Percentiles rank a stretch among this genome's conserved stretches.
Conservation (phyloP, 2,113 vertebrate genomes). For the Chionis minor region DNA sequence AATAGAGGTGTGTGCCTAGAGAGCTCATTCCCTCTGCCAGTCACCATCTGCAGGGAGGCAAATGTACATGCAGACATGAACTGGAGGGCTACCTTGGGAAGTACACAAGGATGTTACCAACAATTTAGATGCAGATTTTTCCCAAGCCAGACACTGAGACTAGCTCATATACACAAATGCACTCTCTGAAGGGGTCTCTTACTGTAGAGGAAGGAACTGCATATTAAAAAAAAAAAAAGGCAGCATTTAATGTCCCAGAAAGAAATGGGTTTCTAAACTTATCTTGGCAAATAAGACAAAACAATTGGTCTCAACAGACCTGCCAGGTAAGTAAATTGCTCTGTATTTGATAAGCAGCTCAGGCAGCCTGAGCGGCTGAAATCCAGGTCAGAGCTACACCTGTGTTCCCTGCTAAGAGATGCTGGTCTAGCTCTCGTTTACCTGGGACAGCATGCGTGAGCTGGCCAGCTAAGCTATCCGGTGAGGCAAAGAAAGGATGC, state of each 20-base stretch:
- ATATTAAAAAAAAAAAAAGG: background rate
- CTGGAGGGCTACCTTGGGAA: background rate
- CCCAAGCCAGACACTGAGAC: background rate
- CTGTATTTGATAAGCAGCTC: background rate
- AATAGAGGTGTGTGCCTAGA: background rate
- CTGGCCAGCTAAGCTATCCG: background rate
- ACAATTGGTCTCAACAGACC: background rate
- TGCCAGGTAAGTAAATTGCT: background rate
- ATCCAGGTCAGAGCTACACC: background rate
- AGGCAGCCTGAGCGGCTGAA: background rate
- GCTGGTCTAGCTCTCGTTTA: background rate
- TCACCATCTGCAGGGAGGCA: background rate
- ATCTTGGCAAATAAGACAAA: background rate
- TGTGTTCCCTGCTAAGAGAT: background rate
- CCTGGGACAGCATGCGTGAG: background rate
- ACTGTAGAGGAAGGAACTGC: background rate
- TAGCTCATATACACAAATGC: accelerated
- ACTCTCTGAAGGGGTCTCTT: background rate
- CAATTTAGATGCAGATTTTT: background rate
- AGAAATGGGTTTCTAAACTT: background rate
- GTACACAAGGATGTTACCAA: background rate
- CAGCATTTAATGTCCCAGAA: background rate
- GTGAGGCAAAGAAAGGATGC: background rate
- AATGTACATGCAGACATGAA: background rate
- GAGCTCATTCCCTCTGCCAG: background rate